phyloP scores from a whole-genome alignment of 2,888 invertebrate genomes.

The Thymelicus acteon region DNA sequence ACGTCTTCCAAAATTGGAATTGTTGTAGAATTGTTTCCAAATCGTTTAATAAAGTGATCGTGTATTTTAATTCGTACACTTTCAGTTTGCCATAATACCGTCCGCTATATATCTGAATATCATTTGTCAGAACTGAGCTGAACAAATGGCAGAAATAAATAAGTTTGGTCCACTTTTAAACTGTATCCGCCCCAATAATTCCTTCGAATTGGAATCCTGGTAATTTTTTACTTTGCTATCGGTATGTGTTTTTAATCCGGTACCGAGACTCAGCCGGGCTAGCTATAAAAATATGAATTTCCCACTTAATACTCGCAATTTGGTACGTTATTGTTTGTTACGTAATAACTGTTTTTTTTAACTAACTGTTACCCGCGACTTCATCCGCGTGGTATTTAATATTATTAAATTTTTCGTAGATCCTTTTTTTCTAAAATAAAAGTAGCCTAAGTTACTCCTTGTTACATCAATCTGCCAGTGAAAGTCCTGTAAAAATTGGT shows the following conservation, averaged over 20 bases:
- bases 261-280: neutral
- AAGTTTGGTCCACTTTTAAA: slow-evolving; percentile 17
- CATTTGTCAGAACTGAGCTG: slow-evolving; percentile 20
- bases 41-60: neutral
- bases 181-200: slow-evolving; percentile 10
- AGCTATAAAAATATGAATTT: slow-evolving; percentile 1
- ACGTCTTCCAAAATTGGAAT: too few species aligned
- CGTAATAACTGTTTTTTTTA: too few species aligned
- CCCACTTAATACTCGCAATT: neutral
- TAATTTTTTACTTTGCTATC: neutral
- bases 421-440: too few species aligned
- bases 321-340: neutral
- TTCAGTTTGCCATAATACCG: slow-evolving; percentile 21
- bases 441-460: too few species aligned
- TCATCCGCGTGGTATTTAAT: too few species aligned
- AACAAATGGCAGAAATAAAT: slow-evolving; percentile 30
- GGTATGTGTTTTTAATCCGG: slow-evolving; percentile 18
- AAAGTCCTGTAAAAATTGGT: too few species aligned
- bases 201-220: slow-evolving; percentile 14
- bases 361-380: too few species aligned
- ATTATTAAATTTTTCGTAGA: too few species aligned
- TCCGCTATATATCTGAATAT: slow-evolving; percentile 18
- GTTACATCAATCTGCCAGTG: too few species aligned
- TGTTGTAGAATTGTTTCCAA: neutral
- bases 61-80: slow-evolving; percentile 1